Evolutionary conservation across 2,888 invertebrate genomes (phyloP).

Genomic region (Lottia gigantea): DNA sequence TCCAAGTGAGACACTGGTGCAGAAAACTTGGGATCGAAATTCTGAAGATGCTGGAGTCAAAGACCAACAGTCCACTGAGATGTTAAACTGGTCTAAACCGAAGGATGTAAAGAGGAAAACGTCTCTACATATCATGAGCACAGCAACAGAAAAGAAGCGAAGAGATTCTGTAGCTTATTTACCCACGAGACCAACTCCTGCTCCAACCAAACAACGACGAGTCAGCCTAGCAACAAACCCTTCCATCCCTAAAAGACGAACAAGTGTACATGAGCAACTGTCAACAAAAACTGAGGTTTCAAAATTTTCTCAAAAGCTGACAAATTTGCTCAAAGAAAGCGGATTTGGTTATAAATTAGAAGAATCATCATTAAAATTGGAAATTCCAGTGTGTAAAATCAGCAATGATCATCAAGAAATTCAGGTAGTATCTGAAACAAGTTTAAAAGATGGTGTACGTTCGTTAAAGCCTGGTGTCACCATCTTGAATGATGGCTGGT

Average conservation of each 20-base stretch:
- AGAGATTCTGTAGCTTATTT: constrained; percentile 15
- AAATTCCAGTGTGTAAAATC: background rate
- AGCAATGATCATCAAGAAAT: background rate
- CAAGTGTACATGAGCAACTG: constrained; percentile 14
- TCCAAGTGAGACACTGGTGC: too few species aligned
- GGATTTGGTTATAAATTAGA: background rate
- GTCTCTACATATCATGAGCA: background rate
- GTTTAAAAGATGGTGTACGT: too few species aligned
- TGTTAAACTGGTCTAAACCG: too few species aligned
- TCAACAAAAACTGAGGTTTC: background rate
- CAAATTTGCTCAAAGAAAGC: background rate
- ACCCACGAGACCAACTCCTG: background rate
- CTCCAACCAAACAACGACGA: constrained; percentile 11
- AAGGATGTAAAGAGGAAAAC: too few species aligned
- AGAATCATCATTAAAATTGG: too few species aligned
- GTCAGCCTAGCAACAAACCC: constrained; percentile 13
- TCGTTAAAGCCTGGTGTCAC: too few species aligned
- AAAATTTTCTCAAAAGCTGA: too few species aligned
- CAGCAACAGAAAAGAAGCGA: constrained; percentile 10
- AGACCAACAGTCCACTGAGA: too few species aligned
- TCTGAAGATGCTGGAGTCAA: too few species aligned
- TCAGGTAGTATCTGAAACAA: too few species aligned
- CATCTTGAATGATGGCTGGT: too few species aligned
- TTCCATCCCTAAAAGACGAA: constrained; percentile 11
- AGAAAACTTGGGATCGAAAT: too few species aligned